Percentiles rank a stretch among this genome's conserved stretches.
These are phyloP conservation scores for Bombus soroeensis DNA, from an alignment of 1,140 invertebrate genomes.

Conservation along the genomic window DNA sequence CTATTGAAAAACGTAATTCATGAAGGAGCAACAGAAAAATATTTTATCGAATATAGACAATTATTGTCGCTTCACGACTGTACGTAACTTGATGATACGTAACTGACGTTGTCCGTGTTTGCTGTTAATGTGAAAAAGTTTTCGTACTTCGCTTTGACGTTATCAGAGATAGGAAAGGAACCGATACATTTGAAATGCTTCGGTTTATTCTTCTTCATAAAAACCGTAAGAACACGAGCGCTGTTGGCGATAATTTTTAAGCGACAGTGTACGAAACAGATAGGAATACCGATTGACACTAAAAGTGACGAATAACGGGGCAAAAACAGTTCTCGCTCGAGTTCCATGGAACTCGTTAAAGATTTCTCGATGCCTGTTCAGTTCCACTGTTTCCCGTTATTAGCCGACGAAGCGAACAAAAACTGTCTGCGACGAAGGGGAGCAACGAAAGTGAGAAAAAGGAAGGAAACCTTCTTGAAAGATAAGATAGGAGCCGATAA, in stretches of 20 bases:
- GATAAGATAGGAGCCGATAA: conserved; percentile 11
- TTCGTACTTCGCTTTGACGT: too few species aligned
- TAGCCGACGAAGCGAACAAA: conserved; percentile 29
- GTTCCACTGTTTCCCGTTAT: conserved; percentile 26
- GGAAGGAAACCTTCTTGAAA: neutral
- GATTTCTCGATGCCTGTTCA: conserved; percentile 21
- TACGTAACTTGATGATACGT: neutral
- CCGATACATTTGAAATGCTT: too few species aligned
- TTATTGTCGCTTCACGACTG: too few species aligned
- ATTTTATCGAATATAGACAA: neutral
- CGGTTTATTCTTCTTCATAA: too few species aligned
- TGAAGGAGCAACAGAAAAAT: neutral
- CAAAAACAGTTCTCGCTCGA: neutral
- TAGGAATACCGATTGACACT: conserved; percentile 19
- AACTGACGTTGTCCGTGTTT: neutral
- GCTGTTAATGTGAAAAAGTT: too few species aligned
- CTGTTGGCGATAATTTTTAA: neutral
- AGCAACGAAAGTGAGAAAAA: conserved; percentile 41
- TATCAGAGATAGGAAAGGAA: neutral
- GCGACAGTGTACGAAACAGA: neutral
- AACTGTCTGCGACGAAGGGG: neutral
- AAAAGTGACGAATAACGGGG: conserved; percentile 54
- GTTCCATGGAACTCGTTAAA: conserved; percentile 23
- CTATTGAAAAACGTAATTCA: neutral
- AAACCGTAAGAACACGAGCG: neutral